A percentile compares a stretch with the other conserved stretches of the same genome.
Evolutionary conservation across 2,888 invertebrate genomes (phyloP).

Genomic region (Drosophila villosipedis): DNA sequence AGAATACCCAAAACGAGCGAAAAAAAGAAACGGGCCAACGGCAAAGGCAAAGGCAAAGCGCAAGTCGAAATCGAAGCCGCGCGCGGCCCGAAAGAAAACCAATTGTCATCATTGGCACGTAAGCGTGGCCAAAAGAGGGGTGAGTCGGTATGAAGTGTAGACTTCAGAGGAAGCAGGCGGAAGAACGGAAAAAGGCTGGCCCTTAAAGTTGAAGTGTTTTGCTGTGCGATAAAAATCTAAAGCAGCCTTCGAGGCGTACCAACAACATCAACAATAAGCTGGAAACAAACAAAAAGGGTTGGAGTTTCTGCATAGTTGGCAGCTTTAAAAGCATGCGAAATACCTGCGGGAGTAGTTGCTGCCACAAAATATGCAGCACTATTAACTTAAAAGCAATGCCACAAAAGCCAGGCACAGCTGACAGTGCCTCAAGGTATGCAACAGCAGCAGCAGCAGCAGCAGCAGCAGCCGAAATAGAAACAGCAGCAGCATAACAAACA

Average conservation of each 20-base stretch:
- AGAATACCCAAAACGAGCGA: slow-evolving; percentile 20
- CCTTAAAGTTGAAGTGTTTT: slow-evolving; percentile 75
- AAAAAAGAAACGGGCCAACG: slow-evolving; percentile 46
- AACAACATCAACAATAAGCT: slow-evolving; percentile 33
- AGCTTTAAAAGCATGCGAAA: slow-evolving; percentile 57
- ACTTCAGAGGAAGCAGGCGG: slow-evolving; percentile 28
- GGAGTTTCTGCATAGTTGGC: slow-evolving; percentile 29
- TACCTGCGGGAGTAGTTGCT: slow-evolving; percentile 62
- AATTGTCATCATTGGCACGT: slow-evolving; percentile 83
- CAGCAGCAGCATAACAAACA: slow-evolving; percentile 33
- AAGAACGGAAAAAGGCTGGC: slow-evolving; percentile 70
- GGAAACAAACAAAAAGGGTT: slow-evolving; percentile 12
- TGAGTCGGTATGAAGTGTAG: slow-evolving; percentile 1
- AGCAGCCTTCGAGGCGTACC: slow-evolving; percentile 54
- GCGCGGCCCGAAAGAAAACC: slow-evolving; percentile 73
- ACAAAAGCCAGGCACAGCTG: slow-evolving; percentile 66
- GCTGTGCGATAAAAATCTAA: slow-evolving; percentile 74
- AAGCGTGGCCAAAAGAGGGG: slow-evolving; percentile 49
- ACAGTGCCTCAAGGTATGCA: slow-evolving; percentile 72
- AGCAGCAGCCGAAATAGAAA: slow-evolving; percentile 13
- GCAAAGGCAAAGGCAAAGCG: slow-evolving; percentile 13
- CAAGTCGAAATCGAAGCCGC: slow-evolving; percentile 72
- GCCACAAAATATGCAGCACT: slow-evolving; percentile 63
- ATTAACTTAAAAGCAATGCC: slow-evolving; percentile 77
- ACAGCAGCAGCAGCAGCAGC: slow-evolving; percentile 34